Conservation (phyloP, 2,797 vertebrate genomes). For the Eulemur mongoz region DNA sequence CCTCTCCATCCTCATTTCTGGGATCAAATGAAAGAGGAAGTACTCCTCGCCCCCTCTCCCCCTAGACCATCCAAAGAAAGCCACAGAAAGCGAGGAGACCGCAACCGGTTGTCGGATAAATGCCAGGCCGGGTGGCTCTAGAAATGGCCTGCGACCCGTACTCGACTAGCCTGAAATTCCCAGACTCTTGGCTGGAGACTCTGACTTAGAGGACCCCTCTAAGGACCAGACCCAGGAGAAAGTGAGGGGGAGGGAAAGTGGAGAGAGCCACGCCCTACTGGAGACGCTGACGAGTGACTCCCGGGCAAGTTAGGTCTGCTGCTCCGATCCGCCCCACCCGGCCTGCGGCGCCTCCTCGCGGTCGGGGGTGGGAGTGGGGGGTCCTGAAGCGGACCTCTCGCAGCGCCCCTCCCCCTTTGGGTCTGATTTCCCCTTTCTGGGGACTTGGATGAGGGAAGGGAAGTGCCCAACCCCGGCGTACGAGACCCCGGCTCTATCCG, state of each 20-base stretch:
- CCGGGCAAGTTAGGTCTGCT: too few relatives aligned
- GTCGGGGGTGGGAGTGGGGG: not conserved
- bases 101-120: not conserved
- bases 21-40: not conserved
- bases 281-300: too few relatives aligned
- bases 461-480: too few relatives aligned
- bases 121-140: not conserved
- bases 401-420: not conserved
- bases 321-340: not conserved
- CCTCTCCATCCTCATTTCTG: not conserved
- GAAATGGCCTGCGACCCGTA: not conserved
- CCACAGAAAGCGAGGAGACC: not conserved
- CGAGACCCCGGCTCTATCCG: rapidly evolving
- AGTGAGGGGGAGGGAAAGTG: too few relatives aligned
- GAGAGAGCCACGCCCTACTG: not conserved
- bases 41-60: not conserved
- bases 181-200: not conserved
- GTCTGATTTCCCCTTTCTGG: not conserved
- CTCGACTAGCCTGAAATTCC: not conserved
- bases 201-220: not conserved
- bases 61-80: not conserved
- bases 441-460: rapidly evolving
- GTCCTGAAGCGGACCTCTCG: not conserved
- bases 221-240: not conserved
- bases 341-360: not conserved